These are phyloP conservation scores for Anisognathus igniventris DNA, from an alignment of 2,797 vertebrate species.

Conservation along the genomic window DNA sequence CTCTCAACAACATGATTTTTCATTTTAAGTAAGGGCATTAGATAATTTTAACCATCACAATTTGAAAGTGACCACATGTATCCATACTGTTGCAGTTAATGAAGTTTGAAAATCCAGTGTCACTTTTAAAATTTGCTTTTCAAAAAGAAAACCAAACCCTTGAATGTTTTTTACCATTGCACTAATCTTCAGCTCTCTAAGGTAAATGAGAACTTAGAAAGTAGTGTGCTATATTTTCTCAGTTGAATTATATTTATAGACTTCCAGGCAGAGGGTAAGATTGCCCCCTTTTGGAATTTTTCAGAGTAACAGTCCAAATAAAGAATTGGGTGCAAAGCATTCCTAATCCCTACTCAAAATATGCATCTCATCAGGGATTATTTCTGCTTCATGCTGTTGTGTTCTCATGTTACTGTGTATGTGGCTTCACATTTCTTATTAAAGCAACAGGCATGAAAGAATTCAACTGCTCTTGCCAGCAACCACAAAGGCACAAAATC, in stretches of 20 bases:
- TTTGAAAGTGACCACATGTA: neutral
- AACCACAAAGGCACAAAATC: slow-evolving; percentile 81
- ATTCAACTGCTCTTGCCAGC: slow-evolving; percentile 81
- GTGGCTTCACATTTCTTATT: slow-evolving; percentile 81
- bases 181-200: neutral
- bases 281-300: slow-evolving; percentile 76
- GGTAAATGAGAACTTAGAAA: neutral
- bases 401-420: slow-evolving; percentile 75
- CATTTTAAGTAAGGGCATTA: neutral
- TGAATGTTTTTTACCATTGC: neutral
- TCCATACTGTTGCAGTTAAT: neutral
- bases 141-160: neutral
- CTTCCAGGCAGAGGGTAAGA: slow-evolving; percentile 70
- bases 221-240: slow-evolving; percentile 7
- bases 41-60: neutral
- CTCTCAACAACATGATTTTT: neutral
- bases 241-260: neutral
- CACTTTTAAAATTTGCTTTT: neutral
- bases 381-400: slow-evolving; percentile 75
- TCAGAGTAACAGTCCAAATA: slow-evolving; percentile 32
- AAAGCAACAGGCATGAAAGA: slow-evolving; percentile 86
- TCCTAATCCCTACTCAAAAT: slow-evolving; percentile 58
- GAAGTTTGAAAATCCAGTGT: neutral
- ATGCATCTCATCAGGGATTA: slow-evolving; percentile 65
- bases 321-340: slow-evolving; percentile 50